phyloP scores from a whole-genome alignment of 2,113 vertebrate genomes.

The Myotis lucifugus region DNA sequence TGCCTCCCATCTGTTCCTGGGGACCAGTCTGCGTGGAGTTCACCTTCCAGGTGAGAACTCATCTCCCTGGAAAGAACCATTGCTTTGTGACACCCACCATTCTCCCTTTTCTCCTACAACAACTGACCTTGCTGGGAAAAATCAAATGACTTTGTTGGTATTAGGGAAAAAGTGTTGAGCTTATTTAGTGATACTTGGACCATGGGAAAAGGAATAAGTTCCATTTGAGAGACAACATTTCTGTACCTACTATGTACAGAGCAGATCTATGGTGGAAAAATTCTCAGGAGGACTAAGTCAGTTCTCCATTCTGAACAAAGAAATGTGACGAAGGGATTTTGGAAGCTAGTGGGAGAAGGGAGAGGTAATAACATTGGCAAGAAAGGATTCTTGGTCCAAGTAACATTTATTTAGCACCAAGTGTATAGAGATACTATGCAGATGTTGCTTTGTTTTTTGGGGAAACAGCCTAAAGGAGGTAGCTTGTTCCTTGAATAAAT shows the following conservation, averaged over 20 bases:
- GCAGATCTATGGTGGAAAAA: not conserved
- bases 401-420: not conserved
- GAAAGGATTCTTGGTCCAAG: not conserved
- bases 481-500: not conserved
- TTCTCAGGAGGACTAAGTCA: not conserved
- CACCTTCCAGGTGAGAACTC: not conserved
- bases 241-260: not conserved
- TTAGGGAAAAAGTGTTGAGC: not conserved
- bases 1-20: not conserved
- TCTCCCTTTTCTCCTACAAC: not conserved
- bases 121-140: not conserved
- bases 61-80: not conserved
- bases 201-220: too few species aligned
- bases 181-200: not conserved
- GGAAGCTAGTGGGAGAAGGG: not conserved
- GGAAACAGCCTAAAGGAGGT: not conserved
- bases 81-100: not conserved
- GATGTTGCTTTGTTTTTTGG: not conserved
- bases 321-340: not conserved
- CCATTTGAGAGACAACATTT: not conserved
- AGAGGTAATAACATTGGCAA: not conserved
- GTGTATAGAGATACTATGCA: rapidly evolving
- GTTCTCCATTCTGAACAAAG: not conserved
- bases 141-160: too few species aligned
- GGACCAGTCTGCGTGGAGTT: not conserved